phyloP scores from a whole-genome alignment of 92 coral and sea anemone species.

The Palythoa caribaeorum region DNA sequence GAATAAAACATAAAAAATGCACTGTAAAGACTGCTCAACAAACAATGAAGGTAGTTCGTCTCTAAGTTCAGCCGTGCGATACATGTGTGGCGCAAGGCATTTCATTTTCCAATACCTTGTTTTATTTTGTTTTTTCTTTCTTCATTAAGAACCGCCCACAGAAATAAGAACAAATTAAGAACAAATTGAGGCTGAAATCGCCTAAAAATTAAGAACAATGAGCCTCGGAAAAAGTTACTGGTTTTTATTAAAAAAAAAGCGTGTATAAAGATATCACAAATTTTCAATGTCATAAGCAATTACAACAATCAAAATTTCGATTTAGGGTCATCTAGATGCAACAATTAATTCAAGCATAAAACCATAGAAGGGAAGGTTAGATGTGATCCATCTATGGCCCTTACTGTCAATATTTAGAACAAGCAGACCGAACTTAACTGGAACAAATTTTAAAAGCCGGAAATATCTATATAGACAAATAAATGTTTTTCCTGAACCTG shows the following conservation, averaged over 20 bases:
- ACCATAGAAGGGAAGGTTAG: slow-evolving; percentile 25
- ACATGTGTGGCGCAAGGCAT: too few species aligned
- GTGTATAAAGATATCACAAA: not conserved
- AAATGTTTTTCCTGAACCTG: slow-evolving; percentile 20
- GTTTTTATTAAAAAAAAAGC: not conserved
- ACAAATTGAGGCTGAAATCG: too few species aligned
- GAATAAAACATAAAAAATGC: too few species aligned
- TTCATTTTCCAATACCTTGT: too few species aligned
- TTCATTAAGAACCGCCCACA: too few species aligned
- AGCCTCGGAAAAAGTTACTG: too few species aligned
- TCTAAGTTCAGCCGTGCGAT: too few species aligned
- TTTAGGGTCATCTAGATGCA: slow-evolving; percentile 22
- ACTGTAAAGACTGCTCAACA: too few species aligned
- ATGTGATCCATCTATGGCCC: slow-evolving; percentile 33
- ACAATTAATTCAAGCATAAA: slow-evolving; percentile 21
- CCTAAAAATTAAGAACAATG: too few species aligned
- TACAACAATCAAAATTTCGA: not conserved
- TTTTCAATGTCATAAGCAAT: slow-evolving; percentile 11
- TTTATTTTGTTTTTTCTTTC: too few species aligned
- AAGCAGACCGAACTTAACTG: slow-evolving; percentile 27
- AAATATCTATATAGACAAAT: not conserved
- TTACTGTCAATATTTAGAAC: slow-evolving; percentile 33
- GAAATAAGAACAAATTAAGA: too few species aligned
- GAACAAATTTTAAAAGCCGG: slow-evolving; percentile 23
- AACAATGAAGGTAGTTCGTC: too few species aligned